Evolutionary conservation across 2,888 invertebrate genomes (phyloP).

Genomic region (Synanthedon vespiformis): DNA sequence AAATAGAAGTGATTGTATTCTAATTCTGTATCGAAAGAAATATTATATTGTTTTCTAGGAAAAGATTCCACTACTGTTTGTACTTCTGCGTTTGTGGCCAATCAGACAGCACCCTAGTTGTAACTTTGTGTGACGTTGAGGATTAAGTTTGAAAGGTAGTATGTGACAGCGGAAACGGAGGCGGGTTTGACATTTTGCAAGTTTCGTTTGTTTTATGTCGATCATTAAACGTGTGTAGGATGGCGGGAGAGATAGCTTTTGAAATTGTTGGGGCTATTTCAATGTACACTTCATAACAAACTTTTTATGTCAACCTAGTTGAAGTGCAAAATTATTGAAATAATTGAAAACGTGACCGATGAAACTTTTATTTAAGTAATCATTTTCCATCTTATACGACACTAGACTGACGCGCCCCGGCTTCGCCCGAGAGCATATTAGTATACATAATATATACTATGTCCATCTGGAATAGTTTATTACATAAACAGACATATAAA

Average conservation of each 20-base stretch:
- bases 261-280: neutral
- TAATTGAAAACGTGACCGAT: too few species aligned
- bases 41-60: neutral
- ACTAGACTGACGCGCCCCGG: too few species aligned
- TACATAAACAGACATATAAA: too few species aligned
- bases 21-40: neutral
- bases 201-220: neutral
- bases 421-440: too few species aligned
- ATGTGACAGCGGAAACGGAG: neutral
- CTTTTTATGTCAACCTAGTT: too few species aligned
- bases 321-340: too few species aligned
- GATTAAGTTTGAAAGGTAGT: neutral
- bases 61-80: neutral
- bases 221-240: neutral
- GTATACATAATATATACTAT: too few species aligned
- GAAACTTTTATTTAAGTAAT: too few species aligned
- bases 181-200: neutral
- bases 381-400: too few species aligned
- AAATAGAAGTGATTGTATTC: neutral
- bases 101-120: neutral
- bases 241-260: neutral
- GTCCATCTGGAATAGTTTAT: too few species aligned
- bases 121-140: slow-evolving; percentile 1
- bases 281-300: neutral
- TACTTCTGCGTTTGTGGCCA: neutral